These are phyloP conservation scores for Metopia argyrocephala DNA, from an alignment of 2,888 invertebrate species.

Conservation along the genomic window DNA sequence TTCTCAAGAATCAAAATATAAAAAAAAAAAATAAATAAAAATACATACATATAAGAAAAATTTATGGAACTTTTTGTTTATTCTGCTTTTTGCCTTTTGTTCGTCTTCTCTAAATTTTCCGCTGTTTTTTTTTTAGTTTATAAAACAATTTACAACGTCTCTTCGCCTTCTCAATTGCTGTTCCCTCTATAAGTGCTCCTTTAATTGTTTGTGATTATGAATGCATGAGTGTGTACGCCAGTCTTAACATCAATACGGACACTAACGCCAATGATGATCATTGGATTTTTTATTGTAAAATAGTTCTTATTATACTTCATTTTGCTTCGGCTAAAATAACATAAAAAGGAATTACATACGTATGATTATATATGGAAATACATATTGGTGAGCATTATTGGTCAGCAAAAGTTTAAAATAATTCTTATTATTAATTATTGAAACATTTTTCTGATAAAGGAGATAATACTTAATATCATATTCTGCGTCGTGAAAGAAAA, in stretches of 20 bases:
- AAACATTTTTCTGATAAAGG: no score
- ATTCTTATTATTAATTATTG: no score
- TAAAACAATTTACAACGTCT: slow-evolving; percentile 33
- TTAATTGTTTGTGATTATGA: slow-evolving; percentile 29
- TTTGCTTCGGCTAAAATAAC: slow-evolving; percentile 27
- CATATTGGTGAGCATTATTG: no score
- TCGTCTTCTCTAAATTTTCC: slow-evolving; percentile 17
- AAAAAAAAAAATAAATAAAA: slow-evolving; percentile 37
- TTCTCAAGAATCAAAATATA: slow-evolving; percentile 52
- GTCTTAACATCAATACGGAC: slow-evolving; percentile 19
- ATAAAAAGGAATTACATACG: slow-evolving; percentile 10
- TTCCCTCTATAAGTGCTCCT: slow-evolving; percentile 5
- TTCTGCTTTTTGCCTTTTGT: slow-evolving; percentile 42
- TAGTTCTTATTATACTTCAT: slow-evolving; percentile 1
- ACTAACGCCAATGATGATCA: slow-evolving; percentile 36
- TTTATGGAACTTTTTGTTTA: slow-evolving; percentile 33
- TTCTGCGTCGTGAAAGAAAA: no score
- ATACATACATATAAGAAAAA: slow-evolving; percentile 35
- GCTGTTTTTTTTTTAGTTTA: slow-evolving; percentile 37
- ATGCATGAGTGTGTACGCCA: slow-evolving; percentile 16
- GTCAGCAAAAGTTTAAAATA: no score
- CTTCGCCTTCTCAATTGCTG: slow-evolving; percentile 14
- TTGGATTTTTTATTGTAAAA: slow-evolving; percentile 24
- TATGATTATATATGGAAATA: no score
- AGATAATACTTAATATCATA: no score